These are phyloP conservation scores for Drosophila biarmipes DNA, from an alignment of 1,140 invertebrate genomes.

Conservation along the genomic window DNA sequence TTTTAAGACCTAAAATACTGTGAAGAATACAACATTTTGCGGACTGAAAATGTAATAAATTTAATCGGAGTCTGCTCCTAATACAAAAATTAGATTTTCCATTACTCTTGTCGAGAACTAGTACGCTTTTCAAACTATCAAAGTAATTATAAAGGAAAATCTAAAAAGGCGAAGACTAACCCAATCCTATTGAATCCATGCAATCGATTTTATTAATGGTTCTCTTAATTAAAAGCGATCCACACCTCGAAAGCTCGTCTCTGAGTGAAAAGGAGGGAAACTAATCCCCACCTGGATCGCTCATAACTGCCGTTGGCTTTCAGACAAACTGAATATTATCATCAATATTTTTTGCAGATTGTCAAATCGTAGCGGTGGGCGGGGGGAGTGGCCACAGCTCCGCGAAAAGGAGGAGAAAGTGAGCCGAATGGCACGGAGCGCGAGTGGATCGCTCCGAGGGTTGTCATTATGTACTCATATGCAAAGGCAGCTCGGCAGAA, in stretches of 20 bases:
- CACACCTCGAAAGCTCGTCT: neutral
- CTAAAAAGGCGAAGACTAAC: neutral
- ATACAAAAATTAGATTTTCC: neutral
- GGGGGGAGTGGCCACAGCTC: constrained; percentile 14
- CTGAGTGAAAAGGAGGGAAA: neutral
- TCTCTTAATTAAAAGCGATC: constrained; percentile 5
- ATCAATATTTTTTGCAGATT: constrained; percentile 40
- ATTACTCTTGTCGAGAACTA: no score
- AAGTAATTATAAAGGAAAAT: neutral
- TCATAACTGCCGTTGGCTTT: constrained; percentile 25
- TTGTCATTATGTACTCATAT: constrained; percentile 61
- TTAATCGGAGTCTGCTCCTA: no score
- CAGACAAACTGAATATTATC: constrained; percentile 23
- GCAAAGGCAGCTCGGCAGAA: constrained; percentile 29
- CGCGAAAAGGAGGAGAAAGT: constrained; percentile 51
- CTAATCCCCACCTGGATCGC: constrained; percentile 1
- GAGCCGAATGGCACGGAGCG: constrained; percentile 17
- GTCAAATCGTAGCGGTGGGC: constrained; percentile 19
- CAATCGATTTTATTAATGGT: constrained; percentile 20
- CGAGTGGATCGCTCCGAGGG: constrained; percentile 30
- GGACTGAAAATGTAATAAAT: no score
- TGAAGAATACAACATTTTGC: no score
- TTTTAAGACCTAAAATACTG: no score
- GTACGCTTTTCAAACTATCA: neutral
- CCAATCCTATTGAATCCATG: neutral